phyloP scores from a whole-genome alignment of 1,140 invertebrate genomes.

The Pantala flavescens region DNA sequence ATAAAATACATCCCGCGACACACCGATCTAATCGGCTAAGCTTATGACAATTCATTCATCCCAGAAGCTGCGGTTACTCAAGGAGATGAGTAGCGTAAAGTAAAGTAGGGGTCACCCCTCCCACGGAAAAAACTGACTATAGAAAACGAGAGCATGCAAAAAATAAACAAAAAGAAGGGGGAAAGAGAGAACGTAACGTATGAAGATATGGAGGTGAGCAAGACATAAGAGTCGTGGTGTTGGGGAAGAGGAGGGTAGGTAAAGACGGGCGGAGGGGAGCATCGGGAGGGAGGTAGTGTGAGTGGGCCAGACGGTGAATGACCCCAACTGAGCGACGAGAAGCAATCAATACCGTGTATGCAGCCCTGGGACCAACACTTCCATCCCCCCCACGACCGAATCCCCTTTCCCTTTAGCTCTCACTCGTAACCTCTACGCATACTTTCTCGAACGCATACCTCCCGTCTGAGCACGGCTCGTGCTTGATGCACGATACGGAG shows the following conservation, averaged over 20 bases:
- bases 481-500: not conserved
- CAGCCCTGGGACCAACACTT: slow-evolving; percentile 2
- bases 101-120: no score
- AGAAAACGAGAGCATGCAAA: no score
- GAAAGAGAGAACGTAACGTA: not conserved
- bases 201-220: not conserved
- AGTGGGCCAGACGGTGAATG: slow-evolving; percentile 6
- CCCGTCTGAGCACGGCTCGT: not conserved
- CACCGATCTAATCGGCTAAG: no score
- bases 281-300: not conserved
- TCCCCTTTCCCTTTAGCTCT: not conserved
- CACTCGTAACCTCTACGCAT: not conserved
- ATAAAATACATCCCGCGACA: no score
- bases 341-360: slow-evolving; percentile 5
- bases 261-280: not conserved
- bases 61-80: no score
- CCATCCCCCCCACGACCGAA: not conserved
- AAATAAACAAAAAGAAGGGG: not conserved
- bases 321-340: not conserved
- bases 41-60: no score
- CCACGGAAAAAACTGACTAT: no score
- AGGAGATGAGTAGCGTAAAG: no score
- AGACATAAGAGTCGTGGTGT: not conserved
- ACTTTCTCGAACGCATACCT: not conserved
- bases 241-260: not conserved